phyloP scores from a whole-genome alignment of 2,113 vertebrate genomes.

The Saguinus imperator region DNA sequence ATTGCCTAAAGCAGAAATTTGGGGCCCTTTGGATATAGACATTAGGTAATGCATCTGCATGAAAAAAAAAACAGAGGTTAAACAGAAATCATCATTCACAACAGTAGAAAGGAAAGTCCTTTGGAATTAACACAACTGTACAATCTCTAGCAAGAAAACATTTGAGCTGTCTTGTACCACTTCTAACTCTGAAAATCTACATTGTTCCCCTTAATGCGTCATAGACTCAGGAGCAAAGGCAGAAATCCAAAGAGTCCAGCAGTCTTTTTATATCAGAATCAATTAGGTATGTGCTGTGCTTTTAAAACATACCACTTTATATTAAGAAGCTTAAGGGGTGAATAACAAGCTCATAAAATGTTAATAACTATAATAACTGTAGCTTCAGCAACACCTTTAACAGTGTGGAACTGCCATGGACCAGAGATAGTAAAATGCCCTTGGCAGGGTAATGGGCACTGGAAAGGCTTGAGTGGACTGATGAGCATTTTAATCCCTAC shows the following conservation, averaged over 20 bases:
- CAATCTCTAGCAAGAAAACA: constrained; percentile 55
- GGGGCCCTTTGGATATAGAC: neutral
- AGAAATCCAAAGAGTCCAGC: constrained; percentile 68
- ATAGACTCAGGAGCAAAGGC: constrained; percentile 55
- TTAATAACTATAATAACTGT: constrained; percentile 85
- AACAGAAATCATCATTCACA: constrained; percentile 1
- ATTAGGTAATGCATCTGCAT: neutral
- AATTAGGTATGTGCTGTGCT: constrained; percentile 80
- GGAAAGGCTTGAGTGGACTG: constrained; percentile 71
- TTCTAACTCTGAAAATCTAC: constrained; percentile 67
- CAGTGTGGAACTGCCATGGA: constrained; percentile 77
- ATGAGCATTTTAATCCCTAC: constrained; percentile 57
- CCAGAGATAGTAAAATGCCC: constrained; percentile 79
- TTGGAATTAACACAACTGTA: neutral
- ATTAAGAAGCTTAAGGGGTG: constrained; percentile 82
- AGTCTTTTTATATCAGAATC: constrained; percentile 79
- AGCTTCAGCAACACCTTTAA: constrained; percentile 79
- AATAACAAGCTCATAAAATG: constrained; percentile 87
- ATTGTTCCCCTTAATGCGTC: constrained; percentile 66
- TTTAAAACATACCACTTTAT: constrained; percentile 81
- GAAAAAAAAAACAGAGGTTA: neutral
- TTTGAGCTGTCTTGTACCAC: constrained; percentile 32
- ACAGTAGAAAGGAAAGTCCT: neutral
- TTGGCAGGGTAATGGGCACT: constrained; percentile 68
- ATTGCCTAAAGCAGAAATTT: neutral